Base-by-base conservation (phyloP, 2,888 invertebrate species). In the Alentia gelatinosa region DNA sequence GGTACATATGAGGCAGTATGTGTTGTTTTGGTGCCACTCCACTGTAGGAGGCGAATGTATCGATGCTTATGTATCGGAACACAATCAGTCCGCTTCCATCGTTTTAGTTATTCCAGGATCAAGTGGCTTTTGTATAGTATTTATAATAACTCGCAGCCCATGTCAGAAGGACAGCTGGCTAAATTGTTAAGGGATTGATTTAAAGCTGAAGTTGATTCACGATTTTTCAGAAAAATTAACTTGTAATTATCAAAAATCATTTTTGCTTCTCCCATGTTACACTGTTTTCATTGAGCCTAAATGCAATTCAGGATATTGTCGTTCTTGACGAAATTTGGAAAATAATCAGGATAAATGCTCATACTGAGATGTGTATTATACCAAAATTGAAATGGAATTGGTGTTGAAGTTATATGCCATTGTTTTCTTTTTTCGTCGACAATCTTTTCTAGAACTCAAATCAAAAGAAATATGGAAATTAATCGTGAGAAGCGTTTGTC, bases 51-150 rank as follows among this genome's bases (percentile, higher is more conserved):
- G 68, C 30, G 26, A 68, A 68, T 30, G 68, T 26, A 30, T 68
- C 19, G 47, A 19, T 19, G 47, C 9, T 47, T 19, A 47, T n/a
- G n/a, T n/a, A n/a, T n/a, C n/a, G n/a, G n/a, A n/a, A n/a, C n/a
- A n/a, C 39, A 39, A 39, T 79, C 79, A 39, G 79, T 79, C 39
- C 15, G 79, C 79, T 79, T 79, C 79, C 79, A 79, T 19, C 56
- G 19, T n/a, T 56, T 56, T 56, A 56, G n/a, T 56, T 56, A 56
- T 1, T n/a, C 56, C 12, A 56, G 56, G 56, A 56, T n/a, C 56
- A 56, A 56, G n/a, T 56, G 56, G 19, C 23, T 56, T 56, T n/a
- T 56, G 19, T 56, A 19, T n/a, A 56, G 56, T 56, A 56, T 56
- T 56, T 12, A 56, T 56, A 1, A 56, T 19, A 19, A n/a, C 19